phyloP scores from a whole-genome alignment of 2,113 vertebrate genomes.

The Mustelus asterias region DNA sequence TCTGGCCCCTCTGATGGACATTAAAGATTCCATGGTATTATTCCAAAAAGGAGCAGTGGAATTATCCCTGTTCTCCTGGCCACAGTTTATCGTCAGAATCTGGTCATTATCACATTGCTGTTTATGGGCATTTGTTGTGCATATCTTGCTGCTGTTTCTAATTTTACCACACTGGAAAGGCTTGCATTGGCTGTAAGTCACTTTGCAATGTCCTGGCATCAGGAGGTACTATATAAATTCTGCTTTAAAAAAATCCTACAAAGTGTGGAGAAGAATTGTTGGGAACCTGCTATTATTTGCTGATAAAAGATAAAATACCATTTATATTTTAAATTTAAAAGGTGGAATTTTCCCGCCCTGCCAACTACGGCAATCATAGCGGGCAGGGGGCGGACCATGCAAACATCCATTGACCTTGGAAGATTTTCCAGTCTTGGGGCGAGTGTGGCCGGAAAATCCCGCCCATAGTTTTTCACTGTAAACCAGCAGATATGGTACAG shows the following conservation, averaged over 20 bases:
- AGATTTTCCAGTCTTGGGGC: too few species aligned
- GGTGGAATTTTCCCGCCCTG: too few species aligned
- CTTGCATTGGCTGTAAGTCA: neutral
- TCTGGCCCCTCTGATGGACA: neutral
- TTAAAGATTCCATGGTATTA: neutral
- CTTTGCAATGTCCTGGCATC: neutral
- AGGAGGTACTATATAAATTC: neutral
- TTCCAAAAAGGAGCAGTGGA: neutral
- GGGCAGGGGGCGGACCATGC: too few species aligned
- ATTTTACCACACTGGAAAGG: neutral
- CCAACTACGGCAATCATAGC: too few species aligned
- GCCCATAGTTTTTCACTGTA: neutral
- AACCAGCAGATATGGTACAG: neutral
- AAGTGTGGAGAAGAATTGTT: neutral
- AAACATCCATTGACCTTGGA: too few species aligned
- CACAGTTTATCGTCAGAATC: neutral
- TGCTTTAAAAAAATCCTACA: neutral
- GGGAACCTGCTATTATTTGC: neutral
- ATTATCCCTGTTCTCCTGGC: neutral
- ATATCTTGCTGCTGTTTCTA: neutral
- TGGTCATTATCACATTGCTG: neutral
- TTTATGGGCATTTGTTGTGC: neutral
- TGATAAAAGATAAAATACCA: neutral
- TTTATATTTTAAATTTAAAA: neutral
- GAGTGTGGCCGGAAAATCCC: too few species aligned